Conservation (phyloP, 2,888 invertebrate species). For the Cephalotes varians region DNA sequence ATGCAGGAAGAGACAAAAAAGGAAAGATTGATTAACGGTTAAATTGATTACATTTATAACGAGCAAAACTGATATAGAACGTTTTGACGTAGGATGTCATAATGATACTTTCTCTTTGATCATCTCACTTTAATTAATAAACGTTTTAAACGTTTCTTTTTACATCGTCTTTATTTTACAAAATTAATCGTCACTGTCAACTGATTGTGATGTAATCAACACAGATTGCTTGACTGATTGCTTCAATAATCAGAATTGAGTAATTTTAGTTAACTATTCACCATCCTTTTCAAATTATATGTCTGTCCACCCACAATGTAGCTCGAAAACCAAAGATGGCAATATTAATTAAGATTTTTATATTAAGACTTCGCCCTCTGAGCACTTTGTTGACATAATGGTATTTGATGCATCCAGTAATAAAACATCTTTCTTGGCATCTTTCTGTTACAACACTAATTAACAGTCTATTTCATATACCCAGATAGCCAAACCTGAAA, state of each 20-base stretch:
- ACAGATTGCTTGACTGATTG: neutral
- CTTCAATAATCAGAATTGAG: neutral
- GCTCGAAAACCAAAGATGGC: neutral
- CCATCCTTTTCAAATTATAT: slow-evolving; percentile 6
- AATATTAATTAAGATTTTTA: neutral
- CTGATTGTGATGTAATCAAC: neutral
- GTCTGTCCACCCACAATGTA: neutral
- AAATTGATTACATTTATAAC: neutral
- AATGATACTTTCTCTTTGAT: neutral
- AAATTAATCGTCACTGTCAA: neutral
- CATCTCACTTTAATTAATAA: neutral
- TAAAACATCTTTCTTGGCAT: neutral
- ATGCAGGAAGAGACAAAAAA: neutral
- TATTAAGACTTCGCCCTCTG: neutral
- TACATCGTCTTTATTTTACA: neutral
- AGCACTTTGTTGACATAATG: neutral
- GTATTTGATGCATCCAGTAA: neutral
- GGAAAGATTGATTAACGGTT: neutral
- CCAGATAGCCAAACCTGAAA: no score
- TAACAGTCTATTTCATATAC: neutral
- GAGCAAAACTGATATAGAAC: neutral
- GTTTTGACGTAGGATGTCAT: neutral
- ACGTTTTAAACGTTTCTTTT: neutral
- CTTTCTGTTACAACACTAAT: neutral
- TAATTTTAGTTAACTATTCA: neutral